These are phyloP conservation scores for Caretta caretta DNA, from an alignment of 2,113 vertebrate species.

Conservation along the genomic window DNA sequence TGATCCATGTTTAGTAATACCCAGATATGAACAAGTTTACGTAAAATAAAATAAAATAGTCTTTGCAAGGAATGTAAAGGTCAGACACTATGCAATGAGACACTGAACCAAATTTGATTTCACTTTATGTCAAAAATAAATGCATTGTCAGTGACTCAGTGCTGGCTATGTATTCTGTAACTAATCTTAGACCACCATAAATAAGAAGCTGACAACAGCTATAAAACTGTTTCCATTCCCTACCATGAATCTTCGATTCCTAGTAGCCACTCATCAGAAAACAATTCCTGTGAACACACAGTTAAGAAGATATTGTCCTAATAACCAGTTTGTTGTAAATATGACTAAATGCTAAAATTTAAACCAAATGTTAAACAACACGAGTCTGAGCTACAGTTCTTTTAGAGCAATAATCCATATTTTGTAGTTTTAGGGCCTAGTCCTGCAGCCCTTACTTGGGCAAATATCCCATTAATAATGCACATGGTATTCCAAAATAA, in stretches of 20 bases:
- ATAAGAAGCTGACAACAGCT: conserved; percentile 81
- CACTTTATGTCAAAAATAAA: conserved; percentile 89
- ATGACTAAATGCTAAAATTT: conserved; percentile 31
- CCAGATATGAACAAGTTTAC: conserved; percentile 49
- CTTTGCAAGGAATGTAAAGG: conserved; percentile 71
- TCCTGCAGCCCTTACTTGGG: neutral
- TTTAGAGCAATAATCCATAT: neutral
- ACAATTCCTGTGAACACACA: conserved; percentile 60
- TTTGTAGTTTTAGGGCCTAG: neutral
- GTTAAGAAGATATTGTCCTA: conserved; percentile 37
- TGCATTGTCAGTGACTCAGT: conserved; percentile 87
- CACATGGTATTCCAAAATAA: neutral
- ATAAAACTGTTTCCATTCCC: conserved; percentile 80
- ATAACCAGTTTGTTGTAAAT: conserved; percentile 53
- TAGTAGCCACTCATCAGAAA: conserved; percentile 64
- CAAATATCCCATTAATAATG: neutral
- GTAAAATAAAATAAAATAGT: conserved; percentile 51
- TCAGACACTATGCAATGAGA: conserved; percentile 69
- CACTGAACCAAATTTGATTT: conserved; percentile 86
- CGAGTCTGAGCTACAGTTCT: neutral
- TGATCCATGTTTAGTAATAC: conserved; percentile 47
- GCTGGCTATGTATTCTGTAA: conserved; percentile 86
- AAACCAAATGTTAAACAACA: conserved; percentile 22
- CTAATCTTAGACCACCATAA: conserved; percentile 86
- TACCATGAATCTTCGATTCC: conserved; percentile 68